Base-by-base conservation (phyloP, 2,797 vertebrate species). In the Eutrigla gurnardus region DNA sequence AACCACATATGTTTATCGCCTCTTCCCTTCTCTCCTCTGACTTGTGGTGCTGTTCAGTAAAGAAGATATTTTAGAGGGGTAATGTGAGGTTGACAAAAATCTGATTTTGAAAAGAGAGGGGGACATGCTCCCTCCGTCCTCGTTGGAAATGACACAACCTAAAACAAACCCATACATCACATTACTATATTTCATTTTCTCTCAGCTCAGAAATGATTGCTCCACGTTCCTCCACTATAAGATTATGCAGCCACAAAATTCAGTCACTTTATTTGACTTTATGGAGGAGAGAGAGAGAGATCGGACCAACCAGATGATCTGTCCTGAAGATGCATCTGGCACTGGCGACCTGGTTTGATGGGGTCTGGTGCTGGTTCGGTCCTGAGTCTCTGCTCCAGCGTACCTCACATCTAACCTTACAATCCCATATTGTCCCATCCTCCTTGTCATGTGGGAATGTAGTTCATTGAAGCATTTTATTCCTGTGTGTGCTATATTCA, bases 171-270 rank as follows among this genome's bases (percentile, higher is more conserved):
- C 61, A 13, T 11, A 15, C 36, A 42, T 61, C 33, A 62, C 45
- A 50, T 40, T 18, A 57, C 52, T 49, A 18, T 12, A 55, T 75
- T 63, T 69, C 1, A 62, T 49, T 63, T 40, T 49, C 49, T 57
- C 11, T 54, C 6, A 7, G 36, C 32, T 33, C 7, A 42, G 45
- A 50, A 42, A 55, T 55, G 36, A 61, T 72, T 72, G 49, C 36
- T 2, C 46, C 54, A 35, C 55, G 35, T 70, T 32, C 14, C 1
- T 46, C 14, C 11, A 33, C 46, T 33, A 36, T 7, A 17, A 33
- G 11, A 49, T 49, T 10, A 50, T 42, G 25, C 53, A 39, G 13
- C 17, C 17, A n/a, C 49, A 46, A 63, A 46, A 18, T 33, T 37
- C 32, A 57, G 10, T 36, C 35, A 0, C n/a, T n/a, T n/a, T n/a